Evolutionary conservation across 1,140 invertebrate genomes (phyloP).

Genomic region (Caenorhabditis elegans): WBcel235 BX284604.4:13794501-13795000

Average conservation of each 20-base stretch:
- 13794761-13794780: constrained; percentile 77
- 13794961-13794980: constrained; percentile 48
- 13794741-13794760: constrained; percentile 63
- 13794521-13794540: constrained; percentile 84
- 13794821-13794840: constrained; percentile 82
- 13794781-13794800: constrained; percentile 82
- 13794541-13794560: constrained; percentile 83
- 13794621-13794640: constrained; percentile 72
- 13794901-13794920: constrained; percentile 74
- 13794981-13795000: constrained; percentile 50
- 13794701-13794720: constrained; percentile 22
- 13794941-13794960: constrained; percentile 65
- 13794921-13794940: constrained; percentile 61
- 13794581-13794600: constrained; percentile 80
- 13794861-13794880: constrained; percentile 78
- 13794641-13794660: constrained; percentile 69
- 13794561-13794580: constrained; percentile 89
- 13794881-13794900: constrained; percentile 87
- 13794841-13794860: constrained; percentile 84
- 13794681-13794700: constrained; percentile 48
- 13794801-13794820: constrained; percentile 87
- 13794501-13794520: constrained; percentile 82
- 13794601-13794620: constrained; percentile 78
- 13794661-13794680: constrained; percentile 39
- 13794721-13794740: constrained; percentile 27